Evolutionary conservation across 2,113 vertebrate species (phyloP).

Genomic region (Donacobius atricapilla): DNA sequence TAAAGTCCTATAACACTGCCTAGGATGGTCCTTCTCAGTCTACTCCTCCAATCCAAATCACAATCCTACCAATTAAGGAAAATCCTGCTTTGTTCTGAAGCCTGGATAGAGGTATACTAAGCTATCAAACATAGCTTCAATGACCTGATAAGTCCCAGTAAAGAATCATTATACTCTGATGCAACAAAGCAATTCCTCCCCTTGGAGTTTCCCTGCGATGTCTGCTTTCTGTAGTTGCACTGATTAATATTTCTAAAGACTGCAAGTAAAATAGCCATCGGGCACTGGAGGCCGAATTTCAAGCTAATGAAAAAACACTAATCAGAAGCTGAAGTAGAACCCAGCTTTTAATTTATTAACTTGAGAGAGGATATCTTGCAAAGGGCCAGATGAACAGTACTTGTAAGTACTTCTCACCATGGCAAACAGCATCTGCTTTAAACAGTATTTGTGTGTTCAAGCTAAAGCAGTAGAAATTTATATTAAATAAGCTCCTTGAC

Average conservation of each 20-base stretch:
- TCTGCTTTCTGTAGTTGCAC: not conserved
- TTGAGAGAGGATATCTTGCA: not conserved
- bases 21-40: not conserved
- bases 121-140: not conserved
- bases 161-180: not conserved
- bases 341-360: not conserved
- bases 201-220: not conserved
- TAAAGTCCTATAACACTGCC: not conserved
- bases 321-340: not conserved
- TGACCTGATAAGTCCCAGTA: not conserved
- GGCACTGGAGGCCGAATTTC: not conserved
- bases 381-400: not conserved
- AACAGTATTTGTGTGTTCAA: not conserved
- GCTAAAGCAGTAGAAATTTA: not conserved
- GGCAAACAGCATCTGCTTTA: not conserved
- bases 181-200: not conserved
- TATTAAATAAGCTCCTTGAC: not conserved
- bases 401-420: not conserved
- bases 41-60: not conserved
- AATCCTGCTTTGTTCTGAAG: not conserved
- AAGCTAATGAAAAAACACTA: not conserved
- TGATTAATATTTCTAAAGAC: not conserved
- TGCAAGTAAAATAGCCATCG: not conserved
- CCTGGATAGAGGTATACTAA: not conserved
- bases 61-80: not conserved